These are phyloP conservation scores for Oscheius sp. DNA, from an alignment of 2,888 invertebrate species.

Conservation along the genomic window DNA sequence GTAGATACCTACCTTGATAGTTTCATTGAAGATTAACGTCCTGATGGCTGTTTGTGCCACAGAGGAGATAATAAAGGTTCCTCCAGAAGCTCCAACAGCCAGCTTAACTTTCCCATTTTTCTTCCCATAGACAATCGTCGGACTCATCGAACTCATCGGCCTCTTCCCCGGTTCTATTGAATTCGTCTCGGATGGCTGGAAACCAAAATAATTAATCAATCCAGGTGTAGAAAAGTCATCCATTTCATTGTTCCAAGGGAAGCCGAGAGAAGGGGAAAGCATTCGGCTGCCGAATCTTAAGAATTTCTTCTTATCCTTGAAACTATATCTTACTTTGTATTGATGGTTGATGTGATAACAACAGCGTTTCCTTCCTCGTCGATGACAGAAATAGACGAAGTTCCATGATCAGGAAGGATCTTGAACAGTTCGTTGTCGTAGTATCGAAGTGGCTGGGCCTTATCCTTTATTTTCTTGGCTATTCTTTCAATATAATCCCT, in stretches of 20 bases:
- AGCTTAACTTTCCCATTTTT: constrained; percentile 76
- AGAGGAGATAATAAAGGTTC: constrained; percentile 86
- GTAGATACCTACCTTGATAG: constrained; percentile 75
- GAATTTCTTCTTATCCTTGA: constrained; percentile 36
- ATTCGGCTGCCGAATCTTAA: constrained; percentile 60
- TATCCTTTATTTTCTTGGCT: constrained; percentile 52
- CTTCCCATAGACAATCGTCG: constrained; percentile 80
- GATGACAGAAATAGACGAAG: constrained; percentile 87
- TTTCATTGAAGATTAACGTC: constrained; percentile 81
- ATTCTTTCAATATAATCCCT: constrained; percentile 68
- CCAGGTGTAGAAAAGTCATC: constrained; percentile 75
- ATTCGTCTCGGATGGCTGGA: constrained; percentile 81
- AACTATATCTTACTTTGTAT: constrained; percentile 78
- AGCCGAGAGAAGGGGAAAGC: constrained; percentile 62
- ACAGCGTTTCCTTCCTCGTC: constrained; percentile 85
- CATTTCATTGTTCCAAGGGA: constrained; percentile 68
- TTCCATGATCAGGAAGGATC: constrained; percentile 77
- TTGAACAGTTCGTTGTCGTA: constrained; percentile 50
- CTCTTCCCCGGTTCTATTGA: constrained; percentile 78
- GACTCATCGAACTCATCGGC: constrained; percentile 89
- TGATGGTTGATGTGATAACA: constrained; percentile 88
- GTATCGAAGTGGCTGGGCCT: constrained; percentile 58
- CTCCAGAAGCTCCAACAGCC: constrained; percentile 86
- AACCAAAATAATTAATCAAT: constrained; percentile 65
- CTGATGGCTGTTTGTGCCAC: constrained; percentile 76